Conservation (phyloP, 2,888 invertebrate genomes). For the Diarsia dahlii region DNA sequence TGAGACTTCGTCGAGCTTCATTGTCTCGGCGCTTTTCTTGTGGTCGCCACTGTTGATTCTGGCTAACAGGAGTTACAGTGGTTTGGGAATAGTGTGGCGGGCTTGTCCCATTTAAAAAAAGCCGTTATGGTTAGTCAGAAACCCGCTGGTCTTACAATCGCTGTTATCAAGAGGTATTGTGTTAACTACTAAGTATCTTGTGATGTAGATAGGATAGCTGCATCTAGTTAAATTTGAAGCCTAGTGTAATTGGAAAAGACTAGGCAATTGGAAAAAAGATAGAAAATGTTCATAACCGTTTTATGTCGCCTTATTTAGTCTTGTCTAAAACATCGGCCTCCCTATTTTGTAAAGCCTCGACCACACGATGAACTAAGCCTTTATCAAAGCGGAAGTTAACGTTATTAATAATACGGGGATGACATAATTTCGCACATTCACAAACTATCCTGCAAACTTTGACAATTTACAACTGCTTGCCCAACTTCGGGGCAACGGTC, state of each 20-base stretch:
- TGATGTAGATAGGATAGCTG: too few species aligned
- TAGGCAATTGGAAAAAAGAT: too few species aligned
- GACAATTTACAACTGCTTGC: conserved; percentile 47
- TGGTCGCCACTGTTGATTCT: too few species aligned
- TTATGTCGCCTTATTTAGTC: background rate
- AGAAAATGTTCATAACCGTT: background rate
- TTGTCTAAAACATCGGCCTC: background rate
- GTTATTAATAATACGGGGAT: conserved; percentile 40
- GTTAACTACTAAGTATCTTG: background rate
- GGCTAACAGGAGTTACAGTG: too few species aligned
- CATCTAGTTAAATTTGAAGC: too few species aligned
- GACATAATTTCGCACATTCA: conserved; percentile 52
- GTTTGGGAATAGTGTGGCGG: too few species aligned
- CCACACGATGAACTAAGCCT: conserved; percentile 8
- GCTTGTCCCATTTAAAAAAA: too few species aligned
- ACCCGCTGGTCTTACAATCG: background rate
- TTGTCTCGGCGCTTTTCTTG: too few species aligned
- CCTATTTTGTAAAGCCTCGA: background rate
- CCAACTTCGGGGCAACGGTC: conserved; percentile 32
- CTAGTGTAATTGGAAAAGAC: too few species aligned
- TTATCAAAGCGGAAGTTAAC: conserved; percentile 19
- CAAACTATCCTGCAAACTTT: conserved; percentile 55
- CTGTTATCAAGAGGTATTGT: background rate
- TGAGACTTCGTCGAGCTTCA: too few species aligned
- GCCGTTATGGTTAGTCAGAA: background rate